A percentile compares a stretch with the other conserved stretches of the same genome.
Evolutionary conservation across 2,888 invertebrate species (phyloP).

Genomic region (Capitulum mitella): DNA sequence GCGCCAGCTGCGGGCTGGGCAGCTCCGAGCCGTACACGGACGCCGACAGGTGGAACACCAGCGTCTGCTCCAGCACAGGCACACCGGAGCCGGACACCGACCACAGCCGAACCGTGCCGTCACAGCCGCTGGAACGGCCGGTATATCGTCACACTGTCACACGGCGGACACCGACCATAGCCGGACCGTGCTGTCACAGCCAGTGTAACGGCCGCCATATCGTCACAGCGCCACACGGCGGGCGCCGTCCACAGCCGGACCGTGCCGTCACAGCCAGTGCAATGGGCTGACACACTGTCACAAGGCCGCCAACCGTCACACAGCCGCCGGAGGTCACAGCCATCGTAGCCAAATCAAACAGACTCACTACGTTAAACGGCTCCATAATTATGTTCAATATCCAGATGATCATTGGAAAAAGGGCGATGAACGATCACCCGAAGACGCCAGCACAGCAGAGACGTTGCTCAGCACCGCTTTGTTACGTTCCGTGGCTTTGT

Average conservation of each 20-base stretch:
- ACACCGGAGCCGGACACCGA: slow-evolving; percentile 44
- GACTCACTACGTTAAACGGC: too few relatives aligned
- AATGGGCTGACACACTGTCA: too few relatives aligned
- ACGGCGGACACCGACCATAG: slow-evolving; percentile 49
- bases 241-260: slow-evolving; percentile 52
- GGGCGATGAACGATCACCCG: too few relatives aligned
- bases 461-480: too few relatives aligned
- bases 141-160: slow-evolving; percentile 42
- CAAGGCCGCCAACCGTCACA: slow-evolving; percentile 42
- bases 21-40: slow-evolving; percentile 49
- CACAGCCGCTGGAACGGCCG: slow-evolving; percentile 48
- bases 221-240: slow-evolving; percentile 42
- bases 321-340: slow-evolving; percentile 49
- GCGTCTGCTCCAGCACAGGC: slow-evolving; percentile 49
- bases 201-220: slow-evolving; percentile 44
- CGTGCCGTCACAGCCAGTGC: slow-evolving; percentile 55
- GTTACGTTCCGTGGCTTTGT: too few relatives aligned
- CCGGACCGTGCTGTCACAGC: slow-evolving; percentile 56
- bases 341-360: too few relatives aligned
- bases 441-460: too few relatives aligned
- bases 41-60: slow-evolving; percentile 50
- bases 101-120: slow-evolving; percentile 57
- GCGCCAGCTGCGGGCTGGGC: neutral
- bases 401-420: too few relatives aligned
- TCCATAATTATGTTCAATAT: too few relatives aligned